Evolutionary conservation across 2,797 vertebrate genomes (phyloP).

Genomic region (Clamator glandarius): DNA sequence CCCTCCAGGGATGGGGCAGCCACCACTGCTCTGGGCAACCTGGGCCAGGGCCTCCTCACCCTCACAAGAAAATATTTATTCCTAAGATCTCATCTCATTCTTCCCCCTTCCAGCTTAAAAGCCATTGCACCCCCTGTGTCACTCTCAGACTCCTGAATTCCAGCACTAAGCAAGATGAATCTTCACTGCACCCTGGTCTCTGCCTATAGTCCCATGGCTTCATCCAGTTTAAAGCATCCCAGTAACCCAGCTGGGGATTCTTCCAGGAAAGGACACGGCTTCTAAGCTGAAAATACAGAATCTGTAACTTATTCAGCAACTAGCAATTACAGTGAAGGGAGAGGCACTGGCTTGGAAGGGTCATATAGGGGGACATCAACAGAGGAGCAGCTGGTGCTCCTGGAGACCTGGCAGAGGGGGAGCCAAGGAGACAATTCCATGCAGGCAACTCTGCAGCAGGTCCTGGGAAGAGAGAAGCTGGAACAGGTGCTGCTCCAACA

Average conservation of each 20-base stretch:
- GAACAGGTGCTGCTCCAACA: not conserved
- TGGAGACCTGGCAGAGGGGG: not conserved
- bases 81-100: too few relatives aligned
- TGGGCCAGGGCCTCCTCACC: too few relatives aligned
- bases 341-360: not conserved
- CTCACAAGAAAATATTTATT: too few relatives aligned
- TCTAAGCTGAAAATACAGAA: not conserved
- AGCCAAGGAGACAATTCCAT: not conserved
- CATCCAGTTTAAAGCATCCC: not conserved
- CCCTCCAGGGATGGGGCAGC: too few relatives aligned
- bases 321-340: not conserved
- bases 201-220: fast-evolving
- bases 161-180: not conserved
- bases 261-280: not conserved
- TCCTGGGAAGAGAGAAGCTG: not conserved
- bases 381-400: not conserved
- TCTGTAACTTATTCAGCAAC: not conserved
- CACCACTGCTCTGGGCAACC: too few relatives aligned
- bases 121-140: not conserved
- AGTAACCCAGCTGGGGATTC: not conserved
- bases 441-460: not conserved
- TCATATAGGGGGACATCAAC: fast-evolving
- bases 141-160: not conserved
- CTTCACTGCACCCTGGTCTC: not conserved
- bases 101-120: too few relatives aligned